A percentile compares a stretch with the other conserved stretches of the same genome.
phyloP scores from a whole-genome alignment of 2,888 invertebrate genomes.

The Ormyrus thymus region DNA sequence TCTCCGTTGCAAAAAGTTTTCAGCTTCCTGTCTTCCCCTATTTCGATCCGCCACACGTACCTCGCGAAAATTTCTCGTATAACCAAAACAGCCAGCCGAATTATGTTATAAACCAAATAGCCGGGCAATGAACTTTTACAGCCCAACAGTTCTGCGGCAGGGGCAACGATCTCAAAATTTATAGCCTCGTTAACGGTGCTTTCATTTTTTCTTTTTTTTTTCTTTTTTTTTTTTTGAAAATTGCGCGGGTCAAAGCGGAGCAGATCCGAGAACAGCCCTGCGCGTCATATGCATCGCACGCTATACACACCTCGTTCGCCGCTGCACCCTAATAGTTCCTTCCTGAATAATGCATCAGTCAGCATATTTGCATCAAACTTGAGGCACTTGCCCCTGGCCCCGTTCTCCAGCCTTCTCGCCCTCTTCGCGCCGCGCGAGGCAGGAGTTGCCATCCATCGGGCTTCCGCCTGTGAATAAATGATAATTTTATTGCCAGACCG shows the following conservation, averaged over 20 bases:
- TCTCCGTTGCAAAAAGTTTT: no score
- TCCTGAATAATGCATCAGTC: constrained; percentile 70
- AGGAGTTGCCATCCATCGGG: constrained; percentile 53
- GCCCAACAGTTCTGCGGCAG: neutral
- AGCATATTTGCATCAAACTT: constrained; percentile 71
- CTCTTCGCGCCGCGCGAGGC: constrained; percentile 32
- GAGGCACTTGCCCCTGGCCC: constrained; percentile 64
- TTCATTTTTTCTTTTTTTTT: neutral
- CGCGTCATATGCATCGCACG: constrained; percentile 1
- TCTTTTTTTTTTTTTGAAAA: constrained; percentile 15
- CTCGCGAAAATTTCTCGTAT: no score
- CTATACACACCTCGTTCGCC: constrained; percentile 36
- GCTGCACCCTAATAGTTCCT: constrained; percentile 68
- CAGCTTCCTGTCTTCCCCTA: no score
- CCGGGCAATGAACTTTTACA: constrained; percentile 14
- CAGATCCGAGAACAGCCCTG: constrained; percentile 44
- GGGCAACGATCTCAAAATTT: constrained; percentile 21
- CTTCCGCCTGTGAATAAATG: constrained; percentile 66
- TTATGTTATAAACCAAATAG: constrained; percentile 1
- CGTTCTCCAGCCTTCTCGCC: constrained; percentile 10
- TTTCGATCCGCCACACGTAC: no score
- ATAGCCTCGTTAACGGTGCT: constrained; percentile 25
- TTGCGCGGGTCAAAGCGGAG: constrained; percentile 57
- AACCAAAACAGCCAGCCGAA: neutral
- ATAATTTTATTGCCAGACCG: constrained; percentile 68